Conservation (phyloP, 2,888 invertebrate species). For the Cheilosia vernalis region DNA sequence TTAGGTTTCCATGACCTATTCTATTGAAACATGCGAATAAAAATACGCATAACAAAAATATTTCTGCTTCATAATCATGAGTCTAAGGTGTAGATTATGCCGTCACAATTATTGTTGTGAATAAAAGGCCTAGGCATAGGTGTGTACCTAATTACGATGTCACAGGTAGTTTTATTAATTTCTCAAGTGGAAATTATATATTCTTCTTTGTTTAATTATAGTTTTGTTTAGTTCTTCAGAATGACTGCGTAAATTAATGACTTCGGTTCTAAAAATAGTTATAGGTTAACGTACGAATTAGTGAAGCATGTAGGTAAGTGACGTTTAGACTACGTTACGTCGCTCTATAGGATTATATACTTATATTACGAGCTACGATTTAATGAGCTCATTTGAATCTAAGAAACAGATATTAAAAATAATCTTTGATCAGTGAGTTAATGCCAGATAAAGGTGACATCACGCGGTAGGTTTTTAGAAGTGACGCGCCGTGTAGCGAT, state of each 20-base stretch:
- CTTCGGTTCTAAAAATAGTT: constrained; percentile 44
- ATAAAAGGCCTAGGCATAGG: not conserved
- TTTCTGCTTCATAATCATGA: constrained; percentile 2
- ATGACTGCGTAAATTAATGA: constrained; percentile 13
- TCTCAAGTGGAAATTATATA: constrained; percentile 60
- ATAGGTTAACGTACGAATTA: constrained; percentile 42
- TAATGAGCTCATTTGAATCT: constrained; percentile 4
- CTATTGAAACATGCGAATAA: constrained; percentile 2
- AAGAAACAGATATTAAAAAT: not conserved
- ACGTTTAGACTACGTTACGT: constrained; percentile 6
- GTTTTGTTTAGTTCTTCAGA: constrained; percentile 12
- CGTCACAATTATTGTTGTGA: constrained; percentile 10
- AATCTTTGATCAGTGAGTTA: not conserved
- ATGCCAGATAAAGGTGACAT: constrained; percentile 23
- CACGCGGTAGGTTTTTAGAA: not conserved
- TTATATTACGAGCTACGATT: constrained; percentile 4
- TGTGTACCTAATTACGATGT: constrained; percentile 43
- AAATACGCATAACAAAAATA: not conserved
- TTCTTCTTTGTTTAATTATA: constrained; percentile 28
- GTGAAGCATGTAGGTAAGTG: not conserved
- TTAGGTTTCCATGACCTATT: constrained; percentile 62
- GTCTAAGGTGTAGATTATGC: constrained; percentile 8
- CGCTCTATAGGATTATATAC: constrained; percentile 1
- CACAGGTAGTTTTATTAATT: constrained; percentile 52
- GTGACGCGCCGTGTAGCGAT: not conserved